Percentiles rank a stretch among this genome's conserved stretches.
Evolutionary conservation across 2,113 vertebrate genomes (phyloP).

Genomic region (Oreochromis niloticus): DNA sequence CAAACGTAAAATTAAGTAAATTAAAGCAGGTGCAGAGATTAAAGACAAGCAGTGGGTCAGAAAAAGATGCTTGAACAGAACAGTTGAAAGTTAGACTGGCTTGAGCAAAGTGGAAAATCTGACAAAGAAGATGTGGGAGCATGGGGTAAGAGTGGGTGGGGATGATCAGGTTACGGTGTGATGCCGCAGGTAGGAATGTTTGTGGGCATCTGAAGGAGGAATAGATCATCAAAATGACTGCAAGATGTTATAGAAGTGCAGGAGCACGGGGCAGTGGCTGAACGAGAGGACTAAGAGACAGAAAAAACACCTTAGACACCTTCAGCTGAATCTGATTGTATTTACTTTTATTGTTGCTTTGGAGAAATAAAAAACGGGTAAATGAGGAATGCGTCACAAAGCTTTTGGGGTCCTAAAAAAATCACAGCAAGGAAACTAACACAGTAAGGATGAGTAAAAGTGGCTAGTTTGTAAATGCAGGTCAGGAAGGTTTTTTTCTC

Average conservation of each 20-base stretch:
- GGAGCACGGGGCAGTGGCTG: neutral
- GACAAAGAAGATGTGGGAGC: neutral
- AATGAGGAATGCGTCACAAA: neutral
- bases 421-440: neutral
- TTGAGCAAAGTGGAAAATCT: neutral
- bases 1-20: neutral
- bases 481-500: neutral
- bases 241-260: neutral
- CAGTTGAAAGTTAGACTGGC: neutral
- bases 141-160: neutral
- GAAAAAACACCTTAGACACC: neutral
- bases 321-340: neutral
- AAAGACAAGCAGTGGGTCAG: neutral
- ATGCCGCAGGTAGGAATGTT: neutral
- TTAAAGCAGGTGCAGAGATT: neutral
- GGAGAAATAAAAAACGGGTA: neutral
- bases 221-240: neutral
- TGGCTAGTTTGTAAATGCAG: neutral
- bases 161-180: neutral
- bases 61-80: neutral
- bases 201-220: neutral
- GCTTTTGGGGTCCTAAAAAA: neutral
- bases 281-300: neutral
- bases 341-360: neutral
- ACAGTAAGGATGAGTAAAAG: neutral